Evolutionary conservation across 1,140 invertebrate genomes (phyloP).

Genomic region (Choristoneura fumiferana): DNA sequence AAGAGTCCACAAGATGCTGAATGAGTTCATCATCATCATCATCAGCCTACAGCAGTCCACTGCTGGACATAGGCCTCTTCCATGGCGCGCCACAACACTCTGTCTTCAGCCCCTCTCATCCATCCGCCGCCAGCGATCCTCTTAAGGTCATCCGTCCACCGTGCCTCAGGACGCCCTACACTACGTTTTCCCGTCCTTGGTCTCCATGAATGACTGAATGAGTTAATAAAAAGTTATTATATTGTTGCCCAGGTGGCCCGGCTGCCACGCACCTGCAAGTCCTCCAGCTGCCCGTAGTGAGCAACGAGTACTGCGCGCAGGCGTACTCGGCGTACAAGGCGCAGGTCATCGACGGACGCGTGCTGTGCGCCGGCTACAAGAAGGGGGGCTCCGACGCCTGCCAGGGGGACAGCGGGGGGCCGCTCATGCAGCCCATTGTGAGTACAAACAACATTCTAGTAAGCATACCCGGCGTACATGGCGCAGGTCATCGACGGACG

Average conservation of each 20-base stretch:
- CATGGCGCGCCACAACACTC: too few species aligned
- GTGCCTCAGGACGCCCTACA: too few species aligned
- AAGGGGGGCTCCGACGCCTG: slow-evolving; percentile 89
- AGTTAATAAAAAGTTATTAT: slow-evolving; percentile 12
- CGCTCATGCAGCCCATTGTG: slow-evolving; percentile 82
- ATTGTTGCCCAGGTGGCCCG: slow-evolving; percentile 80
- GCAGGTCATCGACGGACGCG: slow-evolving; percentile 81
- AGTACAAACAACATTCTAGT: slow-evolving; percentile 25
- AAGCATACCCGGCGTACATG: too few species aligned
- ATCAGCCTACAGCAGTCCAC: too few species aligned
- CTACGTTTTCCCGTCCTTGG: too few species aligned
- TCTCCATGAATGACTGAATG: too few species aligned
- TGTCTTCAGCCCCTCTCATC: too few species aligned
- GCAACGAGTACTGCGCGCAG: slow-evolving; percentile 80
- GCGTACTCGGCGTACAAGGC: slow-evolving; percentile 80
- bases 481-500: slow-evolving; percentile 79
- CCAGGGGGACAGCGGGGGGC: slow-evolving; percentile 92
- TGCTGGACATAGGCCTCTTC: too few species aligned
- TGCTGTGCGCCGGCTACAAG: slow-evolving; percentile 88
- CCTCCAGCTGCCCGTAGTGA: slow-evolving; percentile 85
- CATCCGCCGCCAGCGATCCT: too few species aligned
- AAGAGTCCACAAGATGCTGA: too few species aligned
- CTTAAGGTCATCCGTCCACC: too few species aligned
- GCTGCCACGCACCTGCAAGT: slow-evolving; percentile 82
- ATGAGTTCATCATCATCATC: too few species aligned